A percentile compares a stretch with the other conserved stretches of the same genome.
Conservation (phyloP, 1,140 invertebrate species). For the Drosophila pruinosa region DNA sequence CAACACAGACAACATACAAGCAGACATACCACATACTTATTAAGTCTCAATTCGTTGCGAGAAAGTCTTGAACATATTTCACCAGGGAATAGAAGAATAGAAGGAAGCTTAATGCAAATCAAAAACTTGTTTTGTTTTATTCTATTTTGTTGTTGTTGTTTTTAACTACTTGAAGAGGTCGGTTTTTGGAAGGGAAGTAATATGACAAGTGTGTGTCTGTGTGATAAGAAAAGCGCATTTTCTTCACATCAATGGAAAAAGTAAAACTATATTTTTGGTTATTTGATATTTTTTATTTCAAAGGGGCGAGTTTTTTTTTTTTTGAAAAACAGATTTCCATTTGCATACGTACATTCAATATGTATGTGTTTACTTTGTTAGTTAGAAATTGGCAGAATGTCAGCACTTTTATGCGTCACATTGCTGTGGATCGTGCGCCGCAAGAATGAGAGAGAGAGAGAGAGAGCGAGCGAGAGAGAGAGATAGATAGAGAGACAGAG, state of each 20-base stretch:
- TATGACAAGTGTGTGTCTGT: conserved; percentile 1
- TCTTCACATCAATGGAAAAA: neutral
- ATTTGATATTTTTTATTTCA: conserved; percentile 34
- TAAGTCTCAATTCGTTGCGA: neutral
- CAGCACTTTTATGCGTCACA: conserved; percentile 22
- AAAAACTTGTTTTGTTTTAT: neutral
- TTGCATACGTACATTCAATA: neutral
- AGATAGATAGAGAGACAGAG: neutral
- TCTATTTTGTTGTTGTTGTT: neutral
- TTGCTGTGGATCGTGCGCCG: neutral
- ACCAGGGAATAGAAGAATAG: neutral
- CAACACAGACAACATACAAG: no score
- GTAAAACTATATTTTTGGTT: conserved; percentile 5
- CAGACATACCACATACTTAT: neutral
- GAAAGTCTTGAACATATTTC: neutral
- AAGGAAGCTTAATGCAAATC: neutral
- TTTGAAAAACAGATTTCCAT: conserved; percentile 31
- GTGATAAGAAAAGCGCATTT: conserved; percentile 7
- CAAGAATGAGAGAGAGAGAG: neutral
- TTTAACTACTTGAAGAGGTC: no score
- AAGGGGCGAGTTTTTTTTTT: no score
- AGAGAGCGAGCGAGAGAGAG: neutral
- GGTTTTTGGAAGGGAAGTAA: neutral
- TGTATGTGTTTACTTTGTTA: neutral
- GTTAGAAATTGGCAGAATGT: conserved; percentile 2